These are phyloP conservation scores for Nematolebias whitei DNA, from an alignment of 2,113 vertebrate species.

Conservation along the genomic window DNA sequence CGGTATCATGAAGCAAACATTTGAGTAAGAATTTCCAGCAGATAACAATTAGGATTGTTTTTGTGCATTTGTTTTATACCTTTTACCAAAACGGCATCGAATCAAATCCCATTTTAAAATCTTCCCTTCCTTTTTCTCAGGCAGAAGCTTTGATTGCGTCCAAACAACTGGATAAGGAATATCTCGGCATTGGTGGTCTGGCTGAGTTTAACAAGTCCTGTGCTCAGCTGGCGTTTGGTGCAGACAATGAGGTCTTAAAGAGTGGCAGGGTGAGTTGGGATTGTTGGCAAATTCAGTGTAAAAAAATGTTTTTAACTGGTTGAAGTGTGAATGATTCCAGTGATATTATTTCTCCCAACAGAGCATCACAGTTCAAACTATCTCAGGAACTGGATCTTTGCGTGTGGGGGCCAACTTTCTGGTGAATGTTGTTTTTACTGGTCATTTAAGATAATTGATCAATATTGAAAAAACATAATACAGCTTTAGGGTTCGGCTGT, in stretches of 20 bases:
- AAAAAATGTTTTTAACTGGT: neutral
- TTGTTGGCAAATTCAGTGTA: too few relatives aligned
- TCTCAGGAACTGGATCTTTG: constrained; percentile 95
- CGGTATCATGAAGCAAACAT: too few relatives aligned
- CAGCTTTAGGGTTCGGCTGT: neutral
- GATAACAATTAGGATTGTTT: neutral
- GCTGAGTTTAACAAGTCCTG: constrained; percentile 88
- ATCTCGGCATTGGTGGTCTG: constrained; percentile 86
- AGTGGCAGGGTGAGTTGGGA: constrained; percentile 86
- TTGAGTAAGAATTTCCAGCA: too few relatives aligned
- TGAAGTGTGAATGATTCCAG: constrained; percentile 6
- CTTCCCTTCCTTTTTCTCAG: constrained; percentile 60
- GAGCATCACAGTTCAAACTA: constrained; percentile 94
- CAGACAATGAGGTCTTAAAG: constrained; percentile 86
- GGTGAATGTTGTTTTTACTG: constrained; percentile 77
- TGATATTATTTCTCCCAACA: constrained; percentile 51
- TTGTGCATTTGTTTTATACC: neutral
- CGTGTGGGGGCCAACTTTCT: constrained; percentile 92
- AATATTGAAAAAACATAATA: too few relatives aligned
- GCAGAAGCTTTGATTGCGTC: constrained; percentile 88
- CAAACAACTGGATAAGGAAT: constrained; percentile 94
- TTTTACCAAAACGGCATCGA: neutral
- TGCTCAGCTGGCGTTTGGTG: constrained; percentile 87
- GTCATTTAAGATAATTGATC: too few relatives aligned
- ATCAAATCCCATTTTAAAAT: neutral